Percentiles rank a stretch among this genome's conserved stretches.
These are phyloP conservation scores for Pachymerium ferrugineum DNA, from an alignment of 2,888 invertebrate genomes.

Conservation along the genomic window DNA sequence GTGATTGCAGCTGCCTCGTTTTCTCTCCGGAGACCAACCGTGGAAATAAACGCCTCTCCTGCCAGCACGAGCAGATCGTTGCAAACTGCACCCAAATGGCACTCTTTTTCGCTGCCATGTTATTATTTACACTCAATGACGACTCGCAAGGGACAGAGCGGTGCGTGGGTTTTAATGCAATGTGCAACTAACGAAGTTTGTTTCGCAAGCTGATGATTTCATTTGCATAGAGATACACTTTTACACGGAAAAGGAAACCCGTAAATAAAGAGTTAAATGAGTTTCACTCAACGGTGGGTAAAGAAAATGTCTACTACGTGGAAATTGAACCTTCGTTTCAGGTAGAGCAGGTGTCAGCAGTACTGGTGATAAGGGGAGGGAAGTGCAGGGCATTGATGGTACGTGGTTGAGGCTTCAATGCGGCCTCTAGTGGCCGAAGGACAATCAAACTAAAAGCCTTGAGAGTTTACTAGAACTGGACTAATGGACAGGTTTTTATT, in stretches of 20 bases:
- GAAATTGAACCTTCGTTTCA: neutral
- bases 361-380: neutral
- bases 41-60: neutral
- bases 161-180: neutral
- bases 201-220: constrained; percentile 3
- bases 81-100: constrained; percentile 17
- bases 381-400: neutral
- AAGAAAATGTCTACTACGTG: neutral
- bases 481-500: constrained; percentile 15
- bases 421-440: neutral
- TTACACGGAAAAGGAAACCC: neutral
- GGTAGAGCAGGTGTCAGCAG: constrained; percentile 16
- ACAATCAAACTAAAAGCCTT: constrained; percentile 15
- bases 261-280: neutral
- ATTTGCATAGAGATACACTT: neutral
- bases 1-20: neutral
- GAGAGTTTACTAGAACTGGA: neutral
- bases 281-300: neutral
- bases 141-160: neutral
- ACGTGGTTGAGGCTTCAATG: constrained; percentile 8
- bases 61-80: neutral
- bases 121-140: constrained; percentile 16
- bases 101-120: constrained; percentile 4
- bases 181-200: constrained; percentile 10
- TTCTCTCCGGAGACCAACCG: neutral